These are phyloP conservation scores for Heterotis niloticus DNA, from an alignment of 2,113 vertebrate genomes.

Conservation along the genomic window DNA sequence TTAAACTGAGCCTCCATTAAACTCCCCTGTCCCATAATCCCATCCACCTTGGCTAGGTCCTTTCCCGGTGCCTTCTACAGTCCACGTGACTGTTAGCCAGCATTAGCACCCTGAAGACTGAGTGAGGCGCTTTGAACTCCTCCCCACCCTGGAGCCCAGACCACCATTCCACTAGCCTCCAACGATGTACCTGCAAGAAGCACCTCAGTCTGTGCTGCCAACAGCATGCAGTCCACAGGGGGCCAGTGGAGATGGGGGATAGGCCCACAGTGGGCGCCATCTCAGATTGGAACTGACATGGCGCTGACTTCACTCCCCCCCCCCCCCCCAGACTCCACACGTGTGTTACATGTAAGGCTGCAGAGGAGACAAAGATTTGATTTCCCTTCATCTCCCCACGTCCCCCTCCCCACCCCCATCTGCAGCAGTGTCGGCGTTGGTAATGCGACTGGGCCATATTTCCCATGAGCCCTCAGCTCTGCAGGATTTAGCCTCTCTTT, in stretches of 20 bases:
- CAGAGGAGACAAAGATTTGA: conserved; percentile 40
- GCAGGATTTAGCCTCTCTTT: conserved; percentile 68
- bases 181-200: conserved; percentile 7
- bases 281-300: conserved; percentile 49
- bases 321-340: conserved; percentile 11
- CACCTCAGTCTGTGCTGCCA: conserved; percentile 22
- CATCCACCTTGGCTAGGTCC: neutral
- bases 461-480: conserved; percentile 64
- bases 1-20: conserved; percentile 29
- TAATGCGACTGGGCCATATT: conserved; percentile 75
- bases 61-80: neutral
- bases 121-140: neutral
- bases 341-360: conserved; percentile 30
- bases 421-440: conserved; percentile 40
- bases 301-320: conserved; percentile 28
- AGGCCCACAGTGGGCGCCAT: neutral
- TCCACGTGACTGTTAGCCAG: neutral
- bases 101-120: conserved; percentile 23
- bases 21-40: neutral
- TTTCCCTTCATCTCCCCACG: conserved; percentile 21
- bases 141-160: neutral
- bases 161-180: conserved; percentile 15
- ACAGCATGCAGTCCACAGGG: conserved; percentile 38
- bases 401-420: neutral
- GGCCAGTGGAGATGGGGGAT: conserved; percentile 29